Evolutionary conservation across 2,797 vertebrate species (phyloP), one percentile per base, ranked within the genome.

Genomic region (Halcyon badia): DNA sequence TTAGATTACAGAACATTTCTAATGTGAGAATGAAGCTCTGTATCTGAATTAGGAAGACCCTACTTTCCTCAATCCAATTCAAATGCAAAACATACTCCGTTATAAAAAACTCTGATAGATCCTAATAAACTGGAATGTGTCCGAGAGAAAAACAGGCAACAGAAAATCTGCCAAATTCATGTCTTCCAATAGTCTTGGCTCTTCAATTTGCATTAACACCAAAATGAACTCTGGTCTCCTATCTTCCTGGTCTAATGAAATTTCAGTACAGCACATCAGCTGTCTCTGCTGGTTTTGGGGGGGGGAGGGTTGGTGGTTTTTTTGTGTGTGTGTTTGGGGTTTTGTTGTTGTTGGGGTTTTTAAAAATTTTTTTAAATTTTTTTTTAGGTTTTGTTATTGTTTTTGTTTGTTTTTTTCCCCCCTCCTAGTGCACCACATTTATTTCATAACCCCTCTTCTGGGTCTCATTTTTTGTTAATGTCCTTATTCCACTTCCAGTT

Each of bases 101-200:
- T 78, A 82, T 64, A 83, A 79, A 84, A 90, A 96, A 71, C 61
- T 85, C 52, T 69, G 39, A 84, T 87, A 82, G 79, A 68, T 57
- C 39, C 49, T 81, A 81, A 87, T 60, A 80, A 64, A 72, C 42
- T 31, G 24, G 42, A 89, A 91, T 85, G 91, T 76, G 28, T 41
- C 85, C 71, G 44, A 95, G 88, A 89, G 78, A 68, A 89, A 62
- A 87, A 42, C 10, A 77, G 73, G 37, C 54, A 52, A 35, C 65
- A 80, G 61, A 94, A 79, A 66, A 79, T 58, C 72, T 92, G 52
- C 61, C 75, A 93, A 97, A 97, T 94, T 92, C 72, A 33, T 86
- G 73, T 92, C 72, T 91, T 89, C 84, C 15, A 17, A 77, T 90
- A 94, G 77, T 81, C 77, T 94, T 90, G 57, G 81, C 69, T 92